Base-by-base conservation (phyloP, 2,888 invertebrate species). In the Habroteleia sp. region DNA sequence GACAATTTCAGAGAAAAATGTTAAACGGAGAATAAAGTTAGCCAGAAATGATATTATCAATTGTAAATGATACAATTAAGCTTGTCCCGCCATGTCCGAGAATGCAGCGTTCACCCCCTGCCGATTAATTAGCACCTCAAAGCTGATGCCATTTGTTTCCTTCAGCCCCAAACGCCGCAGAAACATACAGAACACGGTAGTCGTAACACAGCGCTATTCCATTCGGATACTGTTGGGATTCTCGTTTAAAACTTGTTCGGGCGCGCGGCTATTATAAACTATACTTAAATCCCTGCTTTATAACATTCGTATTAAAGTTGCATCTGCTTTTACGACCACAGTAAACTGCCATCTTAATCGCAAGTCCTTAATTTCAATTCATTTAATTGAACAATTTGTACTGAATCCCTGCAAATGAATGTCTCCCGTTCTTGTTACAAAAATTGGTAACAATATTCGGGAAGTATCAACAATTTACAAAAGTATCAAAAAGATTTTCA, bases 291-390 rank as follows among this genome's bases (percentile, higher is more conserved):
- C 50, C 50, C 31, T 39, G 29, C 25, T 17, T 39, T 41, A 39
- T 62, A 69, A 60, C 60, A 52, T 62, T 71, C 71, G 41, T 62
- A 71, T 71, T 71, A 71, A 62, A 71, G 44, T 62, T 71, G 62
- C 71, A 48, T 54, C 46, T 54, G 71, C 54, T 17, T 46, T 71
- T 54, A 71, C 71, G 54, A 62, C 11, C 42, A 10, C 37, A 39
- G 37, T 44, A 60, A 69, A 60, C 71, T 48, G 33, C 46, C 44
- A 33, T 46, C 44, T 58, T 62, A 71, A 71, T 71, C 54, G 62
- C 39, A 27, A 56, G 23, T 25, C 41, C 44, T 72, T 72, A 56
- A 72, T 56, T 63, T 72, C 71, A 56, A 72, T 72, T 48, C 39
- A 35, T 63, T 48, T 56, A 48, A 72, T 63, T 50, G 46, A 63